phyloP scores from a whole-genome alignment of 2,113 vertebrate genomes.

The Cinclus cinclus region DNA sequence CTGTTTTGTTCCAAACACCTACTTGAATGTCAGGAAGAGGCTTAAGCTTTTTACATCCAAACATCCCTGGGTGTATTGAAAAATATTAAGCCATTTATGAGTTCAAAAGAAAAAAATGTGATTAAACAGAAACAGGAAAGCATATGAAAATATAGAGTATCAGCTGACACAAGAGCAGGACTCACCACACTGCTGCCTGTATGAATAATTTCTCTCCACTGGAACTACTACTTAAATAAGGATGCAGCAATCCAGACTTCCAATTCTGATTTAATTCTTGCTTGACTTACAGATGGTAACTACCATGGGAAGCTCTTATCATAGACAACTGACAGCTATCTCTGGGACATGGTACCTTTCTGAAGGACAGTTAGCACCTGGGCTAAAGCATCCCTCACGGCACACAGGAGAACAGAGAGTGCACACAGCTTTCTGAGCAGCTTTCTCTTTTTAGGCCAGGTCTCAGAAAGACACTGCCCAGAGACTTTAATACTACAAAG shows the following conservation, averaged over 20 bases:
- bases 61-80: neutral
- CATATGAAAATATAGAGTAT: neutral
- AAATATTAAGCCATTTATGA: neutral
- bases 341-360: neutral
- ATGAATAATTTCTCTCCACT: neutral
- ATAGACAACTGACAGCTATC: neutral
- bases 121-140: neutral
- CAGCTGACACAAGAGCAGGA: neutral
- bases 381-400: neutral
- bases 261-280: neutral
- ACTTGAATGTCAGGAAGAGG: neutral
- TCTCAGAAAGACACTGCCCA: neutral
- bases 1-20: neutral
- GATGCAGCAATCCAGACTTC: neutral
- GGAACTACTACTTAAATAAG: neutral
- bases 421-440: neutral
- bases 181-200: neutral
- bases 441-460: neutral
- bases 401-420: neutral
- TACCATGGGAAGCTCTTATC: neutral
- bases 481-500: neutral
- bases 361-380: neutral
- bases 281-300: neutral
- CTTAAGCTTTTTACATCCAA: neutral
- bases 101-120: neutral